Evolutionary conservation across 2,888 invertebrate species (phyloP).

Genomic region (Rotaria sp.): DNA sequence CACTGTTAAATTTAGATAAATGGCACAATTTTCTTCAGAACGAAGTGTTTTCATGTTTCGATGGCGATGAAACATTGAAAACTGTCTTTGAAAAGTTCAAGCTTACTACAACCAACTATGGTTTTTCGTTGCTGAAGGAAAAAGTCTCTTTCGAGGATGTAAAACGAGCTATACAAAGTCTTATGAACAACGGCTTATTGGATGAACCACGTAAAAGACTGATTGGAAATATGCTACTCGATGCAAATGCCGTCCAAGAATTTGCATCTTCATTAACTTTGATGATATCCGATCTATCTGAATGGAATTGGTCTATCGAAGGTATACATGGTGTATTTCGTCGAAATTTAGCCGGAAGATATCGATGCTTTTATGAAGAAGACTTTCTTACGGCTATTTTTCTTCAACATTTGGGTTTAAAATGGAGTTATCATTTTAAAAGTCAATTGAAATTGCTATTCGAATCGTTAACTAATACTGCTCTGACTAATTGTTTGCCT

Average conservation of each 20-base stretch:
- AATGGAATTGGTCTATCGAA: background rate
- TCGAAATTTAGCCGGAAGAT: background rate
- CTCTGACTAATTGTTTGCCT: background rate
- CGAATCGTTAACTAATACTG: background rate
- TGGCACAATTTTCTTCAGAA: background rate
- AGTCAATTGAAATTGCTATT: background rate
- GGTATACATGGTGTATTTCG: background rate
- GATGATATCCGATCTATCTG: background rate
- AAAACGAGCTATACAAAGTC: background rate
- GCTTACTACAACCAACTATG: background rate
- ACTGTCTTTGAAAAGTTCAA: background rate
- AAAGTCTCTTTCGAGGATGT: background rate
- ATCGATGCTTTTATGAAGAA: background rate
- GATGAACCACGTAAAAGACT: background rate
- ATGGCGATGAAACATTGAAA: background rate
- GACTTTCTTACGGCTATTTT: slow-evolving; percentile 14
- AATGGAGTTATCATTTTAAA: background rate
- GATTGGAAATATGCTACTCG: background rate
- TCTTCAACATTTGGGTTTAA: background rate
- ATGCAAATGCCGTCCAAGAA: background rate
- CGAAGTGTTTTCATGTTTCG: background rate
- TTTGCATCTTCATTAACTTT: background rate
- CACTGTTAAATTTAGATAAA: background rate
- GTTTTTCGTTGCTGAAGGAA: background rate
- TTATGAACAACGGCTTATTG: background rate